Percentiles rank a stretch among this genome's conserved stretches.
Evolutionary conservation across 2,888 invertebrate species (phyloP).

Genomic region (Chrysina gloriosa): DNA sequence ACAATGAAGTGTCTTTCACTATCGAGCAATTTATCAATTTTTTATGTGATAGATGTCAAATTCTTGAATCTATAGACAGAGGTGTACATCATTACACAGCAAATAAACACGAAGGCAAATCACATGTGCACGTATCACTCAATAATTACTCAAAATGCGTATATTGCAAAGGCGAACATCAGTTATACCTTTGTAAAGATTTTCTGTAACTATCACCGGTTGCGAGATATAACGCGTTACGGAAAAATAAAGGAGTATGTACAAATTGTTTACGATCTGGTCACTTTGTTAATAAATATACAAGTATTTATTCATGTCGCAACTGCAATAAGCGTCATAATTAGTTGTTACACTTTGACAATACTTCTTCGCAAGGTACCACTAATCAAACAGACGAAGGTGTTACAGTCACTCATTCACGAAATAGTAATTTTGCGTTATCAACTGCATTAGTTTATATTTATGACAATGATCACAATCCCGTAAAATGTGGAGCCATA

Average conservation of each 20-base stretch:
- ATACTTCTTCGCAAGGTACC: not conserved
- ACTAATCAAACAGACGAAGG: not conserved
- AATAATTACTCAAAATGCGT: not conserved
- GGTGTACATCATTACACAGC: too few relatives aligned
- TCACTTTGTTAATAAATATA: constrained; percentile 41
- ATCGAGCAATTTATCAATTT: constrained; percentile 45
- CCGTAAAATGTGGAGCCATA: constrained; percentile 1
- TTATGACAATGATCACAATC: not conserved
- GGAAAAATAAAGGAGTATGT: constrained; percentile 33
- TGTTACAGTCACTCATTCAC: not conserved
- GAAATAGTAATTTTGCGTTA: not conserved
- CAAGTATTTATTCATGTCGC: constrained; percentile 41
- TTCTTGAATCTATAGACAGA: constrained; percentile 38
- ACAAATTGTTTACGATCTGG: constrained; percentile 35
- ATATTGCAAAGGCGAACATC: not conserved
- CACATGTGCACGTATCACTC: not conserved
- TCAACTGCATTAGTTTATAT: constrained; percentile 2
- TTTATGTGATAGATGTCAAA: constrained; percentile 43
- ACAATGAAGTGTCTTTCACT: constrained; percentile 26
- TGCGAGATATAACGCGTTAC: not conserved
- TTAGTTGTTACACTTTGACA: constrained; percentile 41
- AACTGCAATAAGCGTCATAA: constrained; percentile 42
- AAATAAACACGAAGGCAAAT: not conserved
- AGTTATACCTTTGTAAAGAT: constrained; percentile 2
- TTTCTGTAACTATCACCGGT: not conserved